Evolutionary conservation across 1,140 invertebrate genomes (phyloP).

Genomic region (Neomicropteryx cornuta): DNA sequence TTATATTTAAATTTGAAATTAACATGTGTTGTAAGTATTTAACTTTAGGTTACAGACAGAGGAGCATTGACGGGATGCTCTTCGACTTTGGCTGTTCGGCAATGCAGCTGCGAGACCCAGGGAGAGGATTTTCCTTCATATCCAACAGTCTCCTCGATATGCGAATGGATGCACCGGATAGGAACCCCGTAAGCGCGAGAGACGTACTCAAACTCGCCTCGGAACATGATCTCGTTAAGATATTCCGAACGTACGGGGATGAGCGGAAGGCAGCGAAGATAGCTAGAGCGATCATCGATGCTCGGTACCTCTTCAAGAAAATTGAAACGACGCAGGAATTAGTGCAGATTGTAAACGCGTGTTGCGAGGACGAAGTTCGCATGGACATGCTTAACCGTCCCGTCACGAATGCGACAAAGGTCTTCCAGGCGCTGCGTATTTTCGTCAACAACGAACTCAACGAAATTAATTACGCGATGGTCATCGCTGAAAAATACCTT

Average conservation of each 20-base stretch:
- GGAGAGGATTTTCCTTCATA: constrained; percentile 77
- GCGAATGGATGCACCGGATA: constrained; percentile 79
- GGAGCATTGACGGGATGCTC: constrained; percentile 73
- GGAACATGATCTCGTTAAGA: constrained; percentile 66
- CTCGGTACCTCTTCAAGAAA: constrained; percentile 68
- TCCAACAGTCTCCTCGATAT: constrained; percentile 86
- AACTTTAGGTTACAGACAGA: no score
- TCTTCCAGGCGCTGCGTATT: constrained; percentile 89
- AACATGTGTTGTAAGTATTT: no score
- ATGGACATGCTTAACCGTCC: constrained; percentile 63
- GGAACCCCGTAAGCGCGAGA: constrained; percentile 64
- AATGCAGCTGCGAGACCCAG: constrained; percentile 80
- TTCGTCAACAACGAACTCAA: constrained; percentile 97
- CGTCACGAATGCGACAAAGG: constrained; percentile 80
- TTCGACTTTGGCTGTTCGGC: constrained; percentile 95
- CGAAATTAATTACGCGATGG: constrained; percentile 84
- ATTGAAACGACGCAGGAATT: constrained; percentile 78
- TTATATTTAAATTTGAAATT: no score
- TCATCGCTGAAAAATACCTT: constrained; percentile 66
- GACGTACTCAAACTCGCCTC: constrained; percentile 73
- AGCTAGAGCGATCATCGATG: constrained; percentile 77
- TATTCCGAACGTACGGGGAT: constrained; percentile 85
- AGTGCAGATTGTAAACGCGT: constrained; percentile 62
- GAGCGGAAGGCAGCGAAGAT: constrained; percentile 82
- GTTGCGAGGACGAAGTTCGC: constrained; percentile 44